phyloP scores from a whole-genome alignment of 2,797 vertebrate species.

The Mionectes olivaceus region DNA sequence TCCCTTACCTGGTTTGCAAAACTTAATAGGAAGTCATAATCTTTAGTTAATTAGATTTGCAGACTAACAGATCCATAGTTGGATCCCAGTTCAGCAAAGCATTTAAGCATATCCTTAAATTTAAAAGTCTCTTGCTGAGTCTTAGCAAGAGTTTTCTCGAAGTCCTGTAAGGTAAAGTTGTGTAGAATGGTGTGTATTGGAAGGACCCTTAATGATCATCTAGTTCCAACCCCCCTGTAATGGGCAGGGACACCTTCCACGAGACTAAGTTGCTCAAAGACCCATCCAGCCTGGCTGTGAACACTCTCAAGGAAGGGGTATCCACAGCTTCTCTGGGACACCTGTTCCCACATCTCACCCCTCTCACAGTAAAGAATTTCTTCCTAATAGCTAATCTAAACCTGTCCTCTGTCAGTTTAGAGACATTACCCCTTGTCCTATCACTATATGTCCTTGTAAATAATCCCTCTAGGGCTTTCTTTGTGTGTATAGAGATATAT shows the following conservation, averaged over 20 bases:
- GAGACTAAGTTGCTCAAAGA: neutral
- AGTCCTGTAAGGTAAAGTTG: neutral
- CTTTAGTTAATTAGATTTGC: neutral
- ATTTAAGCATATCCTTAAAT: neutral
- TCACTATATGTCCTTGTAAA: neutral
- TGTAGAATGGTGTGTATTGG: neutral
- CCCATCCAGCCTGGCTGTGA: neutral
- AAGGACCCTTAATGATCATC: neutral
- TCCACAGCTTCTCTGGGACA: neutral
- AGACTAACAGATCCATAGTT: neutral
- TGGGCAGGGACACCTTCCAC: rapidly evolving
- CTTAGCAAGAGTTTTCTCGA: neutral
- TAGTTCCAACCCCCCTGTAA: neutral
- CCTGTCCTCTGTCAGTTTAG: neutral
- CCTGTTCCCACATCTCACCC: neutral
- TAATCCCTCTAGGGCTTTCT: neutral
- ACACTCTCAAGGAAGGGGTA: neutral
- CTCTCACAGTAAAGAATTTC: neutral
- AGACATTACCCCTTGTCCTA: neutral
- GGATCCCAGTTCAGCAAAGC: neutral
- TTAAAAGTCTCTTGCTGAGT: neutral
- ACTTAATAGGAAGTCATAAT: neutral
- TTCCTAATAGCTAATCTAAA: neutral
- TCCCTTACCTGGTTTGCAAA: neutral
- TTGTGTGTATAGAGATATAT: neutral